A percentile compares a stretch with the other conserved stretches of the same genome.
These are phyloP conservation scores for Lordiphosa andalusiaca DNA, from an alignment of 2,888 invertebrate genomes.

Conservation along the genomic window DNA sequence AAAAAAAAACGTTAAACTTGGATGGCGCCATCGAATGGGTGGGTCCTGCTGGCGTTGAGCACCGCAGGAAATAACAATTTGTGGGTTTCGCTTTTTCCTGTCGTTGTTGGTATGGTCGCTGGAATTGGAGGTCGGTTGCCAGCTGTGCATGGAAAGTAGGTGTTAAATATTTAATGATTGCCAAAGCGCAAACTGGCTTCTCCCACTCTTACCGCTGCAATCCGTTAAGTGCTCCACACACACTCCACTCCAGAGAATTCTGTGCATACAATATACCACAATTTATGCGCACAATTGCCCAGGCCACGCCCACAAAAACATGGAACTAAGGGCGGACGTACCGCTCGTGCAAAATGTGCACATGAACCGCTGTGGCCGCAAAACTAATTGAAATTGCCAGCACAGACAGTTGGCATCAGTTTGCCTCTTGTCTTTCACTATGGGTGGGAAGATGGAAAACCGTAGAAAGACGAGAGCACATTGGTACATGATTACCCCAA, in stretches of 20 bases:
- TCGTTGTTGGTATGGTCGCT: conserved; percentile 7
- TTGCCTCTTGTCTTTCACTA: conserved; percentile 1
- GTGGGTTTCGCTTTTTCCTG: conserved; percentile 10
- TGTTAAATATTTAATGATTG: conserved; percentile 63
- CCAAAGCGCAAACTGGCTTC: conserved; percentile 37
- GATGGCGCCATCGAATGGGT: conserved; percentile 24
- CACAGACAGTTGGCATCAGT: conserved; percentile 32
- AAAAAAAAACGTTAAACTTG: conserved; percentile 22
- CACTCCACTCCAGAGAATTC: conserved; percentile 13
- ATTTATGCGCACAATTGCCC: conserved; percentile 46
- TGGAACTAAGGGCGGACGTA: conserved; percentile 19
- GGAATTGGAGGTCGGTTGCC: conserved; percentile 14
- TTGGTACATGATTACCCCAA: conserved; percentile 7
- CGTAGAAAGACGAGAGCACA: too few relatives aligned
- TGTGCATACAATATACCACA: conserved; percentile 38
- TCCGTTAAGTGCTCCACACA: conserved; percentile 46
- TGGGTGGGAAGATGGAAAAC: not conserved
- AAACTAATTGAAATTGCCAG: conserved; percentile 50
- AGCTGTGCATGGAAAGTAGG: conserved; percentile 44
- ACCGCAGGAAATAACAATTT: conserved; percentile 32
- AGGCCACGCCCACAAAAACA: conserved; percentile 30
- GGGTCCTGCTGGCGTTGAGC: conserved; percentile 27
- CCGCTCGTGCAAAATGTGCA: conserved; percentile 9
- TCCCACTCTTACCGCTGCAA: conserved; percentile 34
- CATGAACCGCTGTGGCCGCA: conserved; percentile 26